These are phyloP conservation scores for Yoshiicerus persimilis DNA, from an alignment of 1,140 invertebrate genomes.

Conservation along the genomic window DNA sequence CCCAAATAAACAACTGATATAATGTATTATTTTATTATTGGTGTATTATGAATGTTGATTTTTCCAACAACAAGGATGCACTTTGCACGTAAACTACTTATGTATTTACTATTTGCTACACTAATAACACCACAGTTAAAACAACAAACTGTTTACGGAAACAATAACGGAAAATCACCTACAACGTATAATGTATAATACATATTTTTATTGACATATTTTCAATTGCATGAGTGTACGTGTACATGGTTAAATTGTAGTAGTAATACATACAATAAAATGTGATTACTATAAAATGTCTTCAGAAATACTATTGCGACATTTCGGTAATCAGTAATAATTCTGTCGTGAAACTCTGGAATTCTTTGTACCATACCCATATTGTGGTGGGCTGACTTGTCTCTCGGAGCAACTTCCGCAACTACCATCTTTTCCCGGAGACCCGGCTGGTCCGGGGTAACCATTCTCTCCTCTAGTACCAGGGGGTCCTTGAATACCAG, in stretches of 20 bases:
- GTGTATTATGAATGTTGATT: too few relatives aligned
- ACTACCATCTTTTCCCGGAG: conserved; percentile 49
- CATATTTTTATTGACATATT: too few relatives aligned
- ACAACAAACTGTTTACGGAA: too few relatives aligned
- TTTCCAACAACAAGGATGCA: too few relatives aligned
- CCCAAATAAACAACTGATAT: too few relatives aligned
- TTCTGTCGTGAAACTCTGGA: neutral
- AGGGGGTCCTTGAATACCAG: conserved; percentile 47
- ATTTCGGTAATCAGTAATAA: neutral
- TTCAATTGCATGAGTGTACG: too few relatives aligned
- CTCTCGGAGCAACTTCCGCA: conserved; percentile 49
- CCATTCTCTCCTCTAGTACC: conserved; percentile 49
- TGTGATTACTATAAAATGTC: neutral
- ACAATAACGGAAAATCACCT: too few relatives aligned
- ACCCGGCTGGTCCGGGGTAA: conserved; percentile 47
- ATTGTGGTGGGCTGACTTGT: neutral
- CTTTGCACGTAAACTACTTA: too few relatives aligned
- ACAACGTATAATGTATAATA: too few relatives aligned
- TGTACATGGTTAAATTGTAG: neutral
- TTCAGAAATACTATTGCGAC: neutral
- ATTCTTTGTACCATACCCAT: neutral
- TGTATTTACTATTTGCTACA: too few relatives aligned
- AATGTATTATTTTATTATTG: too few relatives aligned
- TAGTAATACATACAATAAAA: neutral
- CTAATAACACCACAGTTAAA: too few relatives aligned